Evolutionary conservation across 2,888 invertebrate genomes (phyloP).

Genomic region (Drosophila anomelani): DNA sequence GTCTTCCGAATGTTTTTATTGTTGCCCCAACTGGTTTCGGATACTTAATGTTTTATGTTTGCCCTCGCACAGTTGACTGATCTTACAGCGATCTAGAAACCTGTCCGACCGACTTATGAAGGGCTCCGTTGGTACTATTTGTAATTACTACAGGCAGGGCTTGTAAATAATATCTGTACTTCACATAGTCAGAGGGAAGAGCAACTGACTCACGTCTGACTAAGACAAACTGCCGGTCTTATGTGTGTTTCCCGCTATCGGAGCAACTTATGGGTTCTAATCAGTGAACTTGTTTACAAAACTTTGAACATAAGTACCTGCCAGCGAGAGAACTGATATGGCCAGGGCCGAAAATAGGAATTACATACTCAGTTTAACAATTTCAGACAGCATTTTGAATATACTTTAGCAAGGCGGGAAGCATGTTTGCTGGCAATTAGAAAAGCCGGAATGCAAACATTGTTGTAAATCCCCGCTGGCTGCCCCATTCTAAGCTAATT

Average conservation of each 20-base stretch:
- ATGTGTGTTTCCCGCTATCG: conserved; percentile 32
- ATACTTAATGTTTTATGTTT: conserved; percentile 33
- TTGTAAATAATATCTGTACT: conserved; percentile 23
- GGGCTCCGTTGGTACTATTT: conserved; percentile 3
- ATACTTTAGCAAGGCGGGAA: not conserved
- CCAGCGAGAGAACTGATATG: conserved; percentile 28
- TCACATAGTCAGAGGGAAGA: conserved; percentile 4
- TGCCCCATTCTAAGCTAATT: conserved; percentile 75
- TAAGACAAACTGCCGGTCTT: conserved; percentile 29
- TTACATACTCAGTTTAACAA: conserved; percentile 47
- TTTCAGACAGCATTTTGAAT: conserved; percentile 15
- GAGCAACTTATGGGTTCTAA: conserved; percentile 38
- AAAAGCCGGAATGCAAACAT: conserved; percentile 38
- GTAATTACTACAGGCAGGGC: conserved; percentile 19
- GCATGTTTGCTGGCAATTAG: conserved; percentile 66
- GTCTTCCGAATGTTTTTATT: conserved; percentile 19
- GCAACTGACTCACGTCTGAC: conserved; percentile 29
- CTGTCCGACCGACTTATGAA: conserved; percentile 9
- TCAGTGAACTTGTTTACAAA: conserved; percentile 59
- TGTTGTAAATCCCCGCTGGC: conserved; percentile 22
- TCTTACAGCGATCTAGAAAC: conserved; percentile 53
- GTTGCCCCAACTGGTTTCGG: conserved; percentile 30
- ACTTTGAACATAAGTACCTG: conserved; percentile 50
- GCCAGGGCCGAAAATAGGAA: conserved; percentile 63
- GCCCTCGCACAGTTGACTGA: conserved; percentile 67